Evolutionary conservation across 92 coral and sea anemone species (phyloP).

Genomic region (Porites lobata): DNA sequence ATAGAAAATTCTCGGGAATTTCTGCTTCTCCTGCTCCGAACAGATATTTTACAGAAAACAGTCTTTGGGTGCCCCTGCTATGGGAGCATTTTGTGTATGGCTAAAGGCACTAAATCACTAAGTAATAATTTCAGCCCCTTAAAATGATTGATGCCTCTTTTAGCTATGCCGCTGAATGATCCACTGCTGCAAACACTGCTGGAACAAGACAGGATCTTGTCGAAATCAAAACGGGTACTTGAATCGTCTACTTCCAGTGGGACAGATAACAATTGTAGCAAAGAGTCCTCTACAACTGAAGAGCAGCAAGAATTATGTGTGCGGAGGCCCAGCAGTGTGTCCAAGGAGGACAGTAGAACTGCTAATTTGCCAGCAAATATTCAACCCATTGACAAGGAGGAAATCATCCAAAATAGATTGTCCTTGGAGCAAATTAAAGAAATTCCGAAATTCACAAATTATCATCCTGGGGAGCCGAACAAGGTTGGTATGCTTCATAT

Average conservation of each 20-base stretch:
- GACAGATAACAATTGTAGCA: not conserved
- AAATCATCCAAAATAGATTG: constrained; percentile 78
- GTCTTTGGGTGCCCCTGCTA: too few species aligned
- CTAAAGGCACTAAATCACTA: too few species aligned
- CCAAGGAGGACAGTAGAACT: not conserved
- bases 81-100: too few species aligned
- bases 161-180: constrained; percentile 55
- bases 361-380: constrained; percentile 42
- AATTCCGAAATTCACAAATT: constrained; percentile 83
- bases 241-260: not conserved
- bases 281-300: not conserved
- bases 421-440: constrained; percentile 81
- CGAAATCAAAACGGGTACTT: constrained; percentile 16
- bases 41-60: too few species aligned
- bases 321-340: not conserved
- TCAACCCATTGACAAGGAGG: constrained; percentile 75
- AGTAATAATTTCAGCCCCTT: too few species aligned
- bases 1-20: too few species aligned
- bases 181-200: constrained; percentile 61
- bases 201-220: constrained; percentile 46
- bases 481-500: constrained; percentile 60
- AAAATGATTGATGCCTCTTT: not conserved
- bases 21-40: too few species aligned
- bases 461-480: constrained; percentile 85
- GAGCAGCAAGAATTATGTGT: not conserved